Percentiles rank a stretch among this genome's conserved stretches.
Conservation (phyloP, 2,113 vertebrate genomes). For the Oryzias celebensis region DNA sequence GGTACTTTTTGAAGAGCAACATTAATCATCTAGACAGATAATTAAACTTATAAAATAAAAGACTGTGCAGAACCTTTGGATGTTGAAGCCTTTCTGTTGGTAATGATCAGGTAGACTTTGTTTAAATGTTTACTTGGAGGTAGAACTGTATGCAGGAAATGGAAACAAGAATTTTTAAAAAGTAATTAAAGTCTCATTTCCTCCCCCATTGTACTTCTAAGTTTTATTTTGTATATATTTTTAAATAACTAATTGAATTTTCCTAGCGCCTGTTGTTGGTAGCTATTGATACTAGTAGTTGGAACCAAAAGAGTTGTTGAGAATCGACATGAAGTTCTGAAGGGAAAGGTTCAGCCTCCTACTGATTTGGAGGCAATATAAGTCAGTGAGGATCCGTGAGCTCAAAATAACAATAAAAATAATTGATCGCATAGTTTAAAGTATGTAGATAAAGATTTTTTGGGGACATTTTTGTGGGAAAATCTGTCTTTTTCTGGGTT, state of each 20-base stretch:
- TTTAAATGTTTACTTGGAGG: constrained; percentile 21
- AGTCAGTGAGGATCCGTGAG: constrained; percentile 70
- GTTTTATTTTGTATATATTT: constrained; percentile 79
- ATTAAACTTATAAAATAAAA: constrained; percentile 8
- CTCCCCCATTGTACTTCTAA: constrained; percentile 69
- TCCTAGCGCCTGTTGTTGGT: constrained; percentile 71
- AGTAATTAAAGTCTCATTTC: constrained; percentile 61
- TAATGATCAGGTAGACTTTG: constrained; percentile 12
- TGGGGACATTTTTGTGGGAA: constrained; percentile 18
- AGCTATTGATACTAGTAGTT: constrained; percentile 76
- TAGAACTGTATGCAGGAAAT: constrained; percentile 41
- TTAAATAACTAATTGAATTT: constrained; percentile 85
- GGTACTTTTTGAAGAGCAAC: background rate
- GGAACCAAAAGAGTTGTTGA: constrained; percentile 73
- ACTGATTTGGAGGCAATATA: constrained; percentile 76
- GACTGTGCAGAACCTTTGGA: constrained; percentile 19
- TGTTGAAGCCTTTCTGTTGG: constrained; percentile 24
- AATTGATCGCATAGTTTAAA: constrained; percentile 64
- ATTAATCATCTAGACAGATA: background rate
- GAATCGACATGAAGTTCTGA: constrained; percentile 62
- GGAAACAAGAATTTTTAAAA: constrained; percentile 79
- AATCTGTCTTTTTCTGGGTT: background rate
- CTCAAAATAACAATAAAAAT: constrained; percentile 67
- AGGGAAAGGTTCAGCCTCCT: constrained; percentile 72
- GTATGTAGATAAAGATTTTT: constrained; percentile 56